phyloP scores from a whole-genome alignment of 2,888 invertebrate species.

The Thelaira solivaga region DNA sequence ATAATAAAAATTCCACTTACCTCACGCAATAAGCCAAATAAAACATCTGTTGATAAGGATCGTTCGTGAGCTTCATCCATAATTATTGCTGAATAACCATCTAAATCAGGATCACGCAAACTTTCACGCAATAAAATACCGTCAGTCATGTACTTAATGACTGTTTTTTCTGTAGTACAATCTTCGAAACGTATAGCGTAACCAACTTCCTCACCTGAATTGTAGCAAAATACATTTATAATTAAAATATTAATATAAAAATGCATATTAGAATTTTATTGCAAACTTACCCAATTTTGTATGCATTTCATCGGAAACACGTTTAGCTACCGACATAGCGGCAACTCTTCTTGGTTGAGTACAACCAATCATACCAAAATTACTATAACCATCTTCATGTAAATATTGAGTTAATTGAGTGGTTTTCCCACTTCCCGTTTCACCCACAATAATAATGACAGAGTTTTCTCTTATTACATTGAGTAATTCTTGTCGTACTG shows the following conservation, averaged over 20 bases:
- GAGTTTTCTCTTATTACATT: slow-evolving; percentile 95
- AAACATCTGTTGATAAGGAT: slow-evolving; percentile 97
- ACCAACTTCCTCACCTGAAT: slow-evolving; percentile 90
- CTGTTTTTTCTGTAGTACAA: slow-evolving; percentile 95
- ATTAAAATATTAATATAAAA: too few relatives aligned
- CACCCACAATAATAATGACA: slow-evolving; percentile 94
- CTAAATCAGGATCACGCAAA: slow-evolving; percentile 95
- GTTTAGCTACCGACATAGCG: slow-evolving; percentile 99
- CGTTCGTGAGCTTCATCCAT: slow-evolving; percentile 99
- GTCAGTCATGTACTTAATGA: slow-evolving; percentile 99
- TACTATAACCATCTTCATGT: slow-evolving; percentile 97
- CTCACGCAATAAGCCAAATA: slow-evolving; percentile 96
- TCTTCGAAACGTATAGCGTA: slow-evolving; percentile 99
- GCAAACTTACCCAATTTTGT: slow-evolving; percentile 89
- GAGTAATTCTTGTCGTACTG: slow-evolving; percentile 93
- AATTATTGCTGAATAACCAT: slow-evolving; percentile 97
- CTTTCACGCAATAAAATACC: slow-evolving; percentile 98
- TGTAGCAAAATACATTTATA: too few relatives aligned
- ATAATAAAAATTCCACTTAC: slow-evolving; percentile 83
- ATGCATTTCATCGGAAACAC: slow-evolving; percentile 98
- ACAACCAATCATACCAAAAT: slow-evolving; percentile 96
- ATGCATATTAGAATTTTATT: too few relatives aligned
- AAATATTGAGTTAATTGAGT: slow-evolving; percentile 98
- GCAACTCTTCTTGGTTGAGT: slow-evolving; percentile 98
- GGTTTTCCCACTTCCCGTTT: slow-evolving; percentile 84